Evolutionary conservation across 1,140 invertebrate species (phyloP).

Genomic region (Campoletis sonorensis): DNA sequence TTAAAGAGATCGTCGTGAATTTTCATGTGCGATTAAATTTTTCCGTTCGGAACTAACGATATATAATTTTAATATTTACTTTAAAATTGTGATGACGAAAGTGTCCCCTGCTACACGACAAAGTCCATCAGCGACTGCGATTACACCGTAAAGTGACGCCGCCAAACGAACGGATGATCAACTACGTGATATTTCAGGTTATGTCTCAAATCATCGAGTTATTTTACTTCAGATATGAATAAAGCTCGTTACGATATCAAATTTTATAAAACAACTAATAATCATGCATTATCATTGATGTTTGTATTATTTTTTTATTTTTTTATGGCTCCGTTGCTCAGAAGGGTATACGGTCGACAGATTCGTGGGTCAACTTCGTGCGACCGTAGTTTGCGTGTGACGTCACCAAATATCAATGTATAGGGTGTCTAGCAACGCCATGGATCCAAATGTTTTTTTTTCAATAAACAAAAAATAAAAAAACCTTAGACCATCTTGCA

Average conservation of each 20-base stretch:
- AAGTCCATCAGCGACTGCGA: constrained; percentile 67
- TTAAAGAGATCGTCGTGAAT: constrained; percentile 12
- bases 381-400: constrained; percentile 65
- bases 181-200: constrained; percentile 64
- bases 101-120: constrained; percentile 63
- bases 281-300: not conserved
- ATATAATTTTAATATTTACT: constrained; percentile 66
- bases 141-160: constrained; percentile 53
- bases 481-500: no score
- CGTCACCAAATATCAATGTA: constrained; percentile 54
- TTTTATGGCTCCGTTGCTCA: not conserved
- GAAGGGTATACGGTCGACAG: constrained; percentile 25
- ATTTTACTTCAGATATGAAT: not conserved
- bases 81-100: constrained; percentile 66
- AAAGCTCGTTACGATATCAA: not conserved
- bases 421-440: constrained; percentile 32
- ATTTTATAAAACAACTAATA: not conserved
- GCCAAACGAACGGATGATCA: constrained; percentile 37
- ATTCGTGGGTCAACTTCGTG: constrained; percentile 54
- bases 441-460: not conserved
- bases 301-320: not conserved
- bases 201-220: constrained; percentile 41
- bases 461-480: no score
- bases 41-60: not conserved
- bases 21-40: not conserved